These are phyloP conservation scores for Chionomys nivalis DNA, from an alignment of 2,113 vertebrate species.

Conservation along the genomic window DNA sequence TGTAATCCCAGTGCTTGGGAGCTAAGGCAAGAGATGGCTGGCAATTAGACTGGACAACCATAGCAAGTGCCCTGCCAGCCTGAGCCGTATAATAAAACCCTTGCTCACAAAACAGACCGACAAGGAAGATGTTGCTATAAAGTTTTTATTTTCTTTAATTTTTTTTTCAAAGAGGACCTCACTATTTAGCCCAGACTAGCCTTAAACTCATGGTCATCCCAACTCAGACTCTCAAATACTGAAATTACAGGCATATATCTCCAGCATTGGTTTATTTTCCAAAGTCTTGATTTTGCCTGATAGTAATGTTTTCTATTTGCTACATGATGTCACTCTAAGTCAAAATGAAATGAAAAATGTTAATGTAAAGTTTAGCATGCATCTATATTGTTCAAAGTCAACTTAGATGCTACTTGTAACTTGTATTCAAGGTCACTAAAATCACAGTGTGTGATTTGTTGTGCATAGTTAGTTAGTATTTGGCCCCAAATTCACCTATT, in stretches of 20 bases:
- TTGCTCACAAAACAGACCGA: background rate
- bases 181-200: background rate
- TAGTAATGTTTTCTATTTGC: background rate
- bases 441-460: background rate
- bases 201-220: background rate
- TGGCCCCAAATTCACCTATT: background rate
- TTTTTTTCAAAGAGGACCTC: background rate
- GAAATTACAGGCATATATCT: background rate
- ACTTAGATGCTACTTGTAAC: constrained; percentile 10
- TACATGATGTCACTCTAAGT: background rate
- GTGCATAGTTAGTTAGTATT: background rate
- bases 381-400: background rate
- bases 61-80: background rate
- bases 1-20: background rate
- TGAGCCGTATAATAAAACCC: background rate
- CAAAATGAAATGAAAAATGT: background rate
- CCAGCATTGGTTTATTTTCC: background rate
- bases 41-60: background rate
- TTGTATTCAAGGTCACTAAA: background rate
- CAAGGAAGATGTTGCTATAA: background rate
- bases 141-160: background rate
- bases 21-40: background rate
- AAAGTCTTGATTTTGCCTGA: background rate
- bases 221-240: background rate
- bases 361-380: background rate